Percentiles rank a stretch among this genome's conserved stretches.
Evolutionary conservation across 2,797 vertebrate species (phyloP).

Genomic region (Acrossocheilus fasciatus): DNA sequence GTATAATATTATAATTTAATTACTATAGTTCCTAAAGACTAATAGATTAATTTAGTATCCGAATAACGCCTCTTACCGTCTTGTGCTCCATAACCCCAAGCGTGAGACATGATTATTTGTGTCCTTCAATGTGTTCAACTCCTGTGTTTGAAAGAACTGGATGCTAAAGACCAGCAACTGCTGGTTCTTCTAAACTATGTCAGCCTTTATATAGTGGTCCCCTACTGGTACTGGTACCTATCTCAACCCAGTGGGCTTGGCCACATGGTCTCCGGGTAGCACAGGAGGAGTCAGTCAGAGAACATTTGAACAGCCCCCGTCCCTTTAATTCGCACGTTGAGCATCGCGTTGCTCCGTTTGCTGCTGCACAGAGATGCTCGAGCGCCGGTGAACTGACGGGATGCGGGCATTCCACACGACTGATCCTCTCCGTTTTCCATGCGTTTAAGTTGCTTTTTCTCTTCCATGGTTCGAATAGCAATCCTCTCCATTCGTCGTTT

Average conservation of each 20-base stretch:
- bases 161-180: conserved; percentile 33
- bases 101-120: conserved; percentile 72
- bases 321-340: background rate
- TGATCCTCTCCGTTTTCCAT: background rate
- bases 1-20: too few species aligned
- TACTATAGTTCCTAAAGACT: background rate
- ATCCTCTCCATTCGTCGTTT: background rate
- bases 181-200: conserved; percentile 32
- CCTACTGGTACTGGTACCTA: conserved; percentile 27
- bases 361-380: conserved; percentile 29
- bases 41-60: background rate
- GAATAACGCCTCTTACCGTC: conserved; percentile 73
- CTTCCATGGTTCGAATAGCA: background rate
- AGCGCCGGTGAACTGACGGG: background rate
- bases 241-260: conserved; percentile 59
- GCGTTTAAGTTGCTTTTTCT: background rate
- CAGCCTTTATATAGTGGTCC: conserved; percentile 62
- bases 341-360: conserved; percentile 5
- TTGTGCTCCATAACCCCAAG: conserved; percentile 77
- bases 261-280: conserved; percentile 49
- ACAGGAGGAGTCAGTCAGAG: conserved; percentile 51
- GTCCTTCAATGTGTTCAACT: background rate
- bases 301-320: conserved; percentile 10
- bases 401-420: conserved; percentile 9
- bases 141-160: conserved; percentile 22